Evolutionary conservation across 2,113 vertebrate genomes (phyloP).

Genomic region (Panurus biarmicus): DNA sequence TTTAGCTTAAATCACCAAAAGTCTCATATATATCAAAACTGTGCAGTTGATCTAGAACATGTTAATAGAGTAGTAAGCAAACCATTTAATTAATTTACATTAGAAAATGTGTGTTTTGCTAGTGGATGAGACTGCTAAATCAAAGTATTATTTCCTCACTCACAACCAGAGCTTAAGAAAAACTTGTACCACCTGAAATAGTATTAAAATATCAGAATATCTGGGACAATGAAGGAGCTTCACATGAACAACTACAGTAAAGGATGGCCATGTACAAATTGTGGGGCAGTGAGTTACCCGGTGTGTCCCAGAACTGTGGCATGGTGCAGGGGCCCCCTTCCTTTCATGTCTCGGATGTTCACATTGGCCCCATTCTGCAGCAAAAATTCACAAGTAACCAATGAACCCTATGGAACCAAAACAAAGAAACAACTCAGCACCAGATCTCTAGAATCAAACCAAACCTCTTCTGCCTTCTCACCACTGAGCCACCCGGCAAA

Average conservation of each 20-base stretch:
- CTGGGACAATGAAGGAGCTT: not conserved
- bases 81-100: not conserved
- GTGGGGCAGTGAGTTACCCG: slow-evolving; percentile 70
- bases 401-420: slow-evolving; percentile 78
- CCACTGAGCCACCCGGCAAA: not conserved
- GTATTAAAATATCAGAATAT: not conserved
- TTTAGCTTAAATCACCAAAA: not conserved
- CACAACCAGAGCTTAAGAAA: not conserved
- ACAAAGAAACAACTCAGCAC: not conserved
- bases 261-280: not conserved
- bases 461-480: not conserved
- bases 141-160: not conserved
- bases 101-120: not conserved
- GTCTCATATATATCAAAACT: not conserved
- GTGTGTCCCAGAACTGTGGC: slow-evolving; percentile 94
- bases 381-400: slow-evolving; percentile 95
- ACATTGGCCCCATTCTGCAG: slow-evolving; percentile 96
- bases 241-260: not conserved
- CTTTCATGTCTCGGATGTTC: slow-evolving; percentile 88
- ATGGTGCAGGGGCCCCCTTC: slow-evolving; percentile 91
- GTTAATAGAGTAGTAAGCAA: not conserved
- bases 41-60: not conserved
- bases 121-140: not conserved
- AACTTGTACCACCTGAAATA: not conserved
- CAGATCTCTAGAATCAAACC: not conserved